A percentile compares a stretch with the other conserved stretches of the same genome.
phyloP scores from a whole-genome alignment of 2,797 vertebrate species.

The Microtus agrestis region DNA sequence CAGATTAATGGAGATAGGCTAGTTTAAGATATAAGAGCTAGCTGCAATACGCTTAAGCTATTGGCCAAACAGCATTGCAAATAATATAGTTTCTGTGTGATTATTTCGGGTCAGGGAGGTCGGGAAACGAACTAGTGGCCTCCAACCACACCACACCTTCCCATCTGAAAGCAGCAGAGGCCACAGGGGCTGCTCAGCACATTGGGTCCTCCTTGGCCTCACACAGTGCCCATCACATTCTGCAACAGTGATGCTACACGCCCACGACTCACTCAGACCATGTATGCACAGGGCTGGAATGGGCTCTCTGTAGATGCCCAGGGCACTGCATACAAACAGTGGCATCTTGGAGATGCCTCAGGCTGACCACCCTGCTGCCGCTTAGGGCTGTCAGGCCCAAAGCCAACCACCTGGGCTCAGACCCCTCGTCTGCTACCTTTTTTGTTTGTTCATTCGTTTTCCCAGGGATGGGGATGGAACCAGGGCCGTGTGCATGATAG shows the following conservation, averaged over 20 bases:
- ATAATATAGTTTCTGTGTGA: no score
- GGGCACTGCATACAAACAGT: fast-evolving
- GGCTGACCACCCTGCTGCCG: not conserved
- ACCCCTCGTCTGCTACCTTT: not conserved
- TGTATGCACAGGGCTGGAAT: not conserved
- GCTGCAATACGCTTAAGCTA: no score
- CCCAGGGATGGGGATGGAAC: no score
- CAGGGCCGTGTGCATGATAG: no score
- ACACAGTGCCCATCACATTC: not conserved
- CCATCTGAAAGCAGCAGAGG: not conserved
- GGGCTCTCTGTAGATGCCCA: not conserved
- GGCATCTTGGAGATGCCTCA: not conserved
- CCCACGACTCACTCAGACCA: not conserved
- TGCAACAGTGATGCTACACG: not conserved
- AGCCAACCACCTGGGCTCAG: not conserved
- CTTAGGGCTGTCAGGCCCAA: not conserved
- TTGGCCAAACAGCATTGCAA: no score
- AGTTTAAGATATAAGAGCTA: no score
- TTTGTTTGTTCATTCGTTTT: not conserved
- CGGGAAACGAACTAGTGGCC: fast-evolving
- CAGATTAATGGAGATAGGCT: no score
- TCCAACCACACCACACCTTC: not conserved
- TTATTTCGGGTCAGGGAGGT: no score
- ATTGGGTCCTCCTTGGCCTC: not conserved
- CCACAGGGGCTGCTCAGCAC: fast-evolving